Conservation (phyloP, 2,888 invertebrate genomes). For the Synergus gifuensis region DNA sequence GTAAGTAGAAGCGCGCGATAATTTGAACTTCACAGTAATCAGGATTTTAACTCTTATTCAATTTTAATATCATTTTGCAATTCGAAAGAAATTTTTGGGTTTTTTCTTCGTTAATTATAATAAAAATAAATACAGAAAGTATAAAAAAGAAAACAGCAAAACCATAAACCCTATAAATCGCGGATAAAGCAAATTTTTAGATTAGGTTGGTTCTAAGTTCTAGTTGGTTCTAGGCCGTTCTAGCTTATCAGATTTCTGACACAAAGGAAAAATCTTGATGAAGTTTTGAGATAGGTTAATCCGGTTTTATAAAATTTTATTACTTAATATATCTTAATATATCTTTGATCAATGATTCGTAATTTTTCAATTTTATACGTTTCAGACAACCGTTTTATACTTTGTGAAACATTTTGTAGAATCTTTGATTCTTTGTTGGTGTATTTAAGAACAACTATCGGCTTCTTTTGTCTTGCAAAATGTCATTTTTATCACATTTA, state of each 20-base stretch:
- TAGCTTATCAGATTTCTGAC: neutral
- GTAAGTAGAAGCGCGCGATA: neutral
- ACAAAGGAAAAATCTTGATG: neutral
- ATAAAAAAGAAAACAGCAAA: neutral
- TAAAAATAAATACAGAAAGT: neutral
- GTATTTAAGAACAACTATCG: too few species aligned
- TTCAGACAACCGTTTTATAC: too few species aligned
- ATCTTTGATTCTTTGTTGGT: neutral
- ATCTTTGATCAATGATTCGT: neutral
- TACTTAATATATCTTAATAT: too few species aligned
- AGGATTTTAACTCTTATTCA: neutral
- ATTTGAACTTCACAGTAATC: neutral
- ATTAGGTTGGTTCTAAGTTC: neutral
- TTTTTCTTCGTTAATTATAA: neutral
- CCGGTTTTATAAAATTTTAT: neutral
- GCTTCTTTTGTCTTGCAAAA: neutral
- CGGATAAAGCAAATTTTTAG: neutral
- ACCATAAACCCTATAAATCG: neutral
- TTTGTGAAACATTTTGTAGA: neutral
- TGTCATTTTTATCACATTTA: neutral
- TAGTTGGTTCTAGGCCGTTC: too few species aligned
- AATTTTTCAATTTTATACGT: neutral
- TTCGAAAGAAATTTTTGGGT: neutral
- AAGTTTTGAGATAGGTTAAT: neutral
- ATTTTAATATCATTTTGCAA: neutral